Conservation (phyloP, 2,113 vertebrate species). For the Aptenodytes forsteri region DNA sequence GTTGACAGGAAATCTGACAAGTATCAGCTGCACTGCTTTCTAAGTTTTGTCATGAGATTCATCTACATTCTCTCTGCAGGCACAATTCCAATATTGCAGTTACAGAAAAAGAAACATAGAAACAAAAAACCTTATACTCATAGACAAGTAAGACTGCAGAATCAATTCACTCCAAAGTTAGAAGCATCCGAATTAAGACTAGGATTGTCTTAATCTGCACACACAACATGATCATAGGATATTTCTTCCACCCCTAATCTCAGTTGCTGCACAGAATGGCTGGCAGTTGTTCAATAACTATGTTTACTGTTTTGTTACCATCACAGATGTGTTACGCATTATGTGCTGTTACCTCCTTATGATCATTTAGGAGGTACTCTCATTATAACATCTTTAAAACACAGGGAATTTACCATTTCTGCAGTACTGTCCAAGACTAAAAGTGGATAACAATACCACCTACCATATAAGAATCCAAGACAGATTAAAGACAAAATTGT, state of each 20-base stretch:
- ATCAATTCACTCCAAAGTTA: not conserved
- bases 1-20: not conserved
- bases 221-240: not conserved
- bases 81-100: not conserved
- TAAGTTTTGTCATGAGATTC: not conserved
- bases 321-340: not conserved
- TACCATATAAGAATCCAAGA: not conserved
- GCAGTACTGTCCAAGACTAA: not conserved
- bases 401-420: not conserved
- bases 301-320: not conserved
- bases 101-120: not conserved
- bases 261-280: not conserved
- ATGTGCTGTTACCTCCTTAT: not conserved
- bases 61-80: not conserved
- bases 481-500: not conserved
- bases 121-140: not conserved
- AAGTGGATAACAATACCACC: not conserved
- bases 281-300: not conserved
- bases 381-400: not conserved
- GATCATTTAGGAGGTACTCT: not conserved
- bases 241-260: not conserved
- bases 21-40: not conserved
- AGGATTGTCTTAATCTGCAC: not conserved
- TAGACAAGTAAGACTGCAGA: not conserved
- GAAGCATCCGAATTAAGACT: not conserved